Evolutionary conservation across 2,888 invertebrate species (phyloP), one percentile per base, ranked within the genome.

Genomic region (Gerris lacustris): DNA sequence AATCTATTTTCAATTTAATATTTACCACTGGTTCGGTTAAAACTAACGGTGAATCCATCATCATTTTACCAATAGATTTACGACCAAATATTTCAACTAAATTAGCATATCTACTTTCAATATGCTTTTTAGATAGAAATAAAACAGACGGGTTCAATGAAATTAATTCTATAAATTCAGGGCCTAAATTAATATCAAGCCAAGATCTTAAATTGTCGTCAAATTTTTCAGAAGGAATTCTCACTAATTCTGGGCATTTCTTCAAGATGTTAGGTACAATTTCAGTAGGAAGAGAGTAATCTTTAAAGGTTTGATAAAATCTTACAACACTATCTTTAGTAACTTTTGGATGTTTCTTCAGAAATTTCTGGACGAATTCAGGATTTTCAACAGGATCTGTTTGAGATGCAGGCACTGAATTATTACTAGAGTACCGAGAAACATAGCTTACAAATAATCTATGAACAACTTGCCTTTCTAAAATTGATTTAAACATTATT

Each of bases 81-180:
- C 31, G 11, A 7, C 15, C 17, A 31, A 64, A 64, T 17, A 18
- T n/a, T 18, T 64, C n/a, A 7, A 18, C 11, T 64, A 64, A 9
- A 18, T 64, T 64, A n/a, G 17, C 17, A 17, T 64, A 64, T n/a
- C 64, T 9, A n/a, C 18, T 64, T 64, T 64, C 64, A 18, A 64
- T 18, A 18, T 64, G 64, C 2, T 17, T 31, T 64, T 64, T 64
- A 9, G 64, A 31, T 17, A 64, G 9, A 31, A 64, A 64, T 64
- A 64, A 64, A 9, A 64, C 9, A 64, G 64, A 18, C 2, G 64
- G 64, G 17, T 64, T 7, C 17, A n/a, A n/a, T 4, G 17, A n/a
- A n/a, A 64, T n/a, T 31, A 64, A 64, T 18, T 64, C 64, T 64
- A 64, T 64, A n/a, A 64, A 64, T 11, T n/a, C 64, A n/a, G 9